phyloP scores from a whole-genome alignment of 2,113 vertebrate genomes.

The Pachycephala philippinensis region DNA sequence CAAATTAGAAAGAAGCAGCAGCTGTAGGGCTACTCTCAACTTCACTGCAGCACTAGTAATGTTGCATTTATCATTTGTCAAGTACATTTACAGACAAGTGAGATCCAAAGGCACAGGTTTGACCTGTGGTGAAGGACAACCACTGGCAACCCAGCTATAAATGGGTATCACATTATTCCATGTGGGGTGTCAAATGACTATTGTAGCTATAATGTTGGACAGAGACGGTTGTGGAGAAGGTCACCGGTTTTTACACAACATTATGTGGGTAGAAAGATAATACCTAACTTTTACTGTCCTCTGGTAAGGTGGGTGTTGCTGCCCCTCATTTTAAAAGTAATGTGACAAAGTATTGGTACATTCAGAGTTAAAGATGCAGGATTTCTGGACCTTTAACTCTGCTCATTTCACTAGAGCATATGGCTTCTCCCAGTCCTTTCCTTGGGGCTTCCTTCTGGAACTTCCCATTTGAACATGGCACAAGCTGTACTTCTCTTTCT shows the following conservation, averaged over 20 bases:
- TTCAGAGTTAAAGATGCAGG: background rate
- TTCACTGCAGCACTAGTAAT: background rate
- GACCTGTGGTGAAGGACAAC: constrained; percentile 20
- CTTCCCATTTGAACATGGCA: background rate
- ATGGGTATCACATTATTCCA: background rate
- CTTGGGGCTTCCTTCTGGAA: background rate
- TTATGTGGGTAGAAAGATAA: background rate
- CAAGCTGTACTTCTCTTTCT: background rate
- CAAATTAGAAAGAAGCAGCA: background rate
- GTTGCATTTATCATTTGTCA: background rate
- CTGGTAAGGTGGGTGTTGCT: background rate
- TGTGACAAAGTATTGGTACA: background rate
- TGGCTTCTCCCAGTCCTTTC: background rate
- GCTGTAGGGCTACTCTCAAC: background rate
- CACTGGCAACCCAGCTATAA: background rate
- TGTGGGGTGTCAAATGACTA: background rate
- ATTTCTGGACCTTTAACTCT: background rate
- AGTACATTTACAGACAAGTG: background rate
- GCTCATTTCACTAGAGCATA: background rate
- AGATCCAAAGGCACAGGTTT: background rate
- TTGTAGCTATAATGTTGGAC: background rate
- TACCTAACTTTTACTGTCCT: background rate
- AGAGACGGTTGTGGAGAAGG: background rate
- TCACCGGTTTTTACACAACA: background rate
- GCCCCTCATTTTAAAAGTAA: background rate